A percentile compares a stretch with the other conserved stretches of the same genome.
Conservation (phyloP, 2,113 vertebrate species). For the Corvus cornix region DNA sequence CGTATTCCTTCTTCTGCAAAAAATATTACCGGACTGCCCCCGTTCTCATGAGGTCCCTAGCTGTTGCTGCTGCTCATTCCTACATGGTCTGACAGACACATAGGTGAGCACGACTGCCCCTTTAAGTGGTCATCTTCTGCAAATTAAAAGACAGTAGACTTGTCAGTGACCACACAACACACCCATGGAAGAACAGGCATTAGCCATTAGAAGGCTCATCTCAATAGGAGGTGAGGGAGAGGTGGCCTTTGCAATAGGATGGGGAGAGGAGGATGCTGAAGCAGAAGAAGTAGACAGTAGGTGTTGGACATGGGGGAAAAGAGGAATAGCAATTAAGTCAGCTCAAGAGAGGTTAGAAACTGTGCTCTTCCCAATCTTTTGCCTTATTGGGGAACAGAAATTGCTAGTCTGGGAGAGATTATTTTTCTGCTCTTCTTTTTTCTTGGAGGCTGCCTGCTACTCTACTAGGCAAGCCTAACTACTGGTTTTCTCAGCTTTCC, state of each 20-base stretch:
- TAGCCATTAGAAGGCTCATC: not conserved
- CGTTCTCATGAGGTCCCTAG: not conserved
- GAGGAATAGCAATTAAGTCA: not conserved
- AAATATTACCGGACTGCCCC: not conserved
- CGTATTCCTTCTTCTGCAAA: not conserved
- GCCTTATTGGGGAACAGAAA: not conserved
- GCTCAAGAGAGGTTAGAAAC: not conserved
- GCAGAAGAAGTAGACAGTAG: not conserved
- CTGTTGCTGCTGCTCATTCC: not conserved
- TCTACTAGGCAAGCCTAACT: not conserved
- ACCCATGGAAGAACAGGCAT: rapidly evolving
- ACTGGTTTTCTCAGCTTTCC: not conserved
- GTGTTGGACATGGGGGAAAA: not conserved
- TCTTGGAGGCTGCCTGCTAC: not conserved
- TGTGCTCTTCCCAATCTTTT: not conserved
- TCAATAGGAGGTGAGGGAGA: not conserved
- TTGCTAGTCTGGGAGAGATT: not conserved
- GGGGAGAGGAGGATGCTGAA: not conserved
- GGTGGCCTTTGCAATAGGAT: not conserved
- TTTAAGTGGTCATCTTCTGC: not conserved
- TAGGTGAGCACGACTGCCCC: not conserved
- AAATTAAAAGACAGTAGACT: not conserved
- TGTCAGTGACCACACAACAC: not conserved
- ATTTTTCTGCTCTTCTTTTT: not conserved
- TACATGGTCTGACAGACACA: rapidly evolving